phyloP scores from a whole-genome alignment of 1,140 invertebrate species.

The Epicauta chinensis region DNA sequence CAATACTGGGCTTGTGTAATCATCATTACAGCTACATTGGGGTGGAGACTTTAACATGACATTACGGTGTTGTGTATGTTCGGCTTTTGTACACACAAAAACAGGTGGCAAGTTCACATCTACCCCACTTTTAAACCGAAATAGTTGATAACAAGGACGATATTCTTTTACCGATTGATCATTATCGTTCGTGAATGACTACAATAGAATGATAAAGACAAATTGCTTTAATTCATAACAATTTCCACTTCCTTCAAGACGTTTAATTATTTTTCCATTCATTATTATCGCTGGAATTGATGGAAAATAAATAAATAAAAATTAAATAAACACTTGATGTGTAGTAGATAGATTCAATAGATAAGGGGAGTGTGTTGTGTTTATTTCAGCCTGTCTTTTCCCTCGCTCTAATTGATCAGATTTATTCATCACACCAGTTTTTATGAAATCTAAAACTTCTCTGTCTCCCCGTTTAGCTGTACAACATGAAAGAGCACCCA shows the following conservation, averaged over 20 bases:
- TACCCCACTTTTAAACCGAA: no score
- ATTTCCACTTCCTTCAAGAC: no score
- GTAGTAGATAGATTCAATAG: background rate
- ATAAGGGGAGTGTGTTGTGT: background rate
- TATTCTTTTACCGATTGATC: no score
- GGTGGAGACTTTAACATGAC: constrained; percentile 14
- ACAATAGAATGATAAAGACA: no score
- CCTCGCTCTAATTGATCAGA: background rate
- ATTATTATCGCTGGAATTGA: no score
- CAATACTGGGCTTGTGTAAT: constrained; percentile 30
- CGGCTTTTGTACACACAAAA: no score
- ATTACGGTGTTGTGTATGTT: constrained; percentile 12
- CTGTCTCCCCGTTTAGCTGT: constrained; percentile 64
- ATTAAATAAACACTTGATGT: background rate
- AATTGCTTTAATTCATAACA: no score
- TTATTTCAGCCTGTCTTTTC: background rate
- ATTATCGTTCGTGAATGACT: no score
- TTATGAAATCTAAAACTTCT: background rate
- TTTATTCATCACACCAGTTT: background rate
- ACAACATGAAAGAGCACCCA: constrained; percentile 80
- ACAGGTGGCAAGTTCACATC: no score
- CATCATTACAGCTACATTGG: constrained; percentile 25
- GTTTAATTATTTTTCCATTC: no score
- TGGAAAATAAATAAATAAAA: no score
- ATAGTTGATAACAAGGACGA: no score